phyloP scores from a whole-genome alignment of 2,113 vertebrate species.

The Brienomyrus brachyistius region DNA sequence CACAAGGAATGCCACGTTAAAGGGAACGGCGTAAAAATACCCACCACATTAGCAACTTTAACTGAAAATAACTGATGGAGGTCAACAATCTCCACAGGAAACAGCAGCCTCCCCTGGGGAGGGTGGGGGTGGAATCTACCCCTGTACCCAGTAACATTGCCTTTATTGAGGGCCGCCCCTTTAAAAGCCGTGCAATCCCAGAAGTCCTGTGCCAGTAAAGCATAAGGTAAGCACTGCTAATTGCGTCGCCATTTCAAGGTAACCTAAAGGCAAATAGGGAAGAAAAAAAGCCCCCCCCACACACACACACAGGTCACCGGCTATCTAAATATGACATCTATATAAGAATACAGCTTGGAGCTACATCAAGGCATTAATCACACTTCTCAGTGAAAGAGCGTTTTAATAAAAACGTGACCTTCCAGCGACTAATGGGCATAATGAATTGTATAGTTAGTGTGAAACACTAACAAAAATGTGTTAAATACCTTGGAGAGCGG shows the following conservation, averaged over 20 bases:
- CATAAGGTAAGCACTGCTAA: not conserved
- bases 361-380: not conserved
- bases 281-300: not conserved
- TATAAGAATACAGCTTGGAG: not conserved
- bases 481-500: not conserved
- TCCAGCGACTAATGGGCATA: not conserved
- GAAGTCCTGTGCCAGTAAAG: not conserved
- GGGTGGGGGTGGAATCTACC: not conserved
- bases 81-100: not conserved
- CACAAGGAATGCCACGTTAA: not conserved
- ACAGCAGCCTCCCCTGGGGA: not conserved
- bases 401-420: not conserved
- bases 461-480: not conserved
- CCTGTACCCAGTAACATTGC: not conserved
- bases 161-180: not conserved
- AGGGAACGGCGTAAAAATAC: not conserved
- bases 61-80: not conserved
- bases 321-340: conserved; percentile 1
- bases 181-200: not conserved
- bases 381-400: not conserved
- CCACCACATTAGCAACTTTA: not conserved
- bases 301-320: not conserved
- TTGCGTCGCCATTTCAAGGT: not conserved
- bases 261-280: not conserved
- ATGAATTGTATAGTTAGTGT: not conserved